A percentile compares a stretch with the other conserved stretches of the same genome.
Conservation (phyloP, 2,797 vertebrate genomes). For the Etheostoma nigrum region DNA sequence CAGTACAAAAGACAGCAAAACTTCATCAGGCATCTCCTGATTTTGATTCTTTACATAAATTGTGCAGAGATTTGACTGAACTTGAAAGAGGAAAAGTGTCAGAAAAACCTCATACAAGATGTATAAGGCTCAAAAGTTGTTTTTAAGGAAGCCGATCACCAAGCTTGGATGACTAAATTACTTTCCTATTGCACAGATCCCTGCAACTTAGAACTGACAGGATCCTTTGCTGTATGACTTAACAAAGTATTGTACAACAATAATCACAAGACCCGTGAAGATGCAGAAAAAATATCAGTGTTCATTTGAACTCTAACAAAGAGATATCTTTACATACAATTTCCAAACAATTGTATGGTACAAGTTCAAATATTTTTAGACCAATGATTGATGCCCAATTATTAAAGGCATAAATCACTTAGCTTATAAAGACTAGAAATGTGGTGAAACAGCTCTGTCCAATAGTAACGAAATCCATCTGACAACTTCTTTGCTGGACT, state of each 20-base stretch:
- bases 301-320: background rate
- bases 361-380: background rate
- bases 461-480: background rate
- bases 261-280: background rate
- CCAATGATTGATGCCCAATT: background rate
- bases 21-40: conserved; percentile 1
- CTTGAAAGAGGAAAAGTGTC: background rate
- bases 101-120: background rate
- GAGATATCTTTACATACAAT: background rate
- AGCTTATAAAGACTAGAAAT: background rate
- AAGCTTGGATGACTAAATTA: background rate
- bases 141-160: conserved; percentile 1
- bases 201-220: background rate
- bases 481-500: too few species aligned
- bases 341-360: background rate
- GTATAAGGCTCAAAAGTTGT: conserved; percentile 13
- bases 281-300: background rate
- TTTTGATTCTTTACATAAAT: background rate
- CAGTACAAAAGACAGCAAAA: conserved; percentile 9
- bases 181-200: background rate
- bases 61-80: conserved; percentile 8
- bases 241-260: background rate
- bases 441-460: background rate
- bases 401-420: background rate
- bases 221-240: background rate